Percentiles rank a stretch among this genome's conserved stretches.
phyloP scores from a whole-genome alignment of 2,113 vertebrate species.

The Dissostichus mawsoni region DNA sequence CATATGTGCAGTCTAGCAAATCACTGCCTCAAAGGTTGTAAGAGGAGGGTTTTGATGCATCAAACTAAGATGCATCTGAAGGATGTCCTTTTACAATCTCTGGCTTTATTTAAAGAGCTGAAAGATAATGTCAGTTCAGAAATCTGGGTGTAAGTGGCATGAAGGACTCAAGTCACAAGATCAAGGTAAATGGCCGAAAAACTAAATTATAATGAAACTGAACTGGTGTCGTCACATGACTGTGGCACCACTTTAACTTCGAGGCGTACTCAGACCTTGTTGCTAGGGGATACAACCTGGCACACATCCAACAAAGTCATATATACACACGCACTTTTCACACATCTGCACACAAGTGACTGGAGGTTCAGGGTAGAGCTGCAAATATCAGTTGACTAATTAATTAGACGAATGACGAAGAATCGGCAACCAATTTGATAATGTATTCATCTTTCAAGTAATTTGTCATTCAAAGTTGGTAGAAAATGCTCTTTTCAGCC shows the following conservation, averaged over 20 bases:
- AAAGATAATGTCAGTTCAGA: neutral
- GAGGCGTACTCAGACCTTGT: neutral
- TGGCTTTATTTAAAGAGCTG: conserved; percentile 2
- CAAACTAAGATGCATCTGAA: neutral
- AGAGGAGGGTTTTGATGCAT: neutral
- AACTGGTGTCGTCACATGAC: conserved; percentile 15
- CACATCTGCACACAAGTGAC: neutral
- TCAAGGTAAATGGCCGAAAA: neutral
- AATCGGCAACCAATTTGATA: too few species aligned
- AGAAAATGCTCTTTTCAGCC: too few species aligned
- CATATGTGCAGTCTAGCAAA: conserved; percentile 19
- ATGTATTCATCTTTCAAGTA: too few species aligned
- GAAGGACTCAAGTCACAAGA: conserved; percentile 12
- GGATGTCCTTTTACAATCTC: neutral
- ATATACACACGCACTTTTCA: neutral
- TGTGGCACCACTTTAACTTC: conserved; percentile 14
- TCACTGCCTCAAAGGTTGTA: neutral
- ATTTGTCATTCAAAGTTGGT: too few species aligned
- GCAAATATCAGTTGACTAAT: neutral
- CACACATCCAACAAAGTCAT: conserved; percentile 3
- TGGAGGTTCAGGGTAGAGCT: neutral
- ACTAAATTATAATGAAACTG: neutral
- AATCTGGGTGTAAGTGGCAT: neutral
- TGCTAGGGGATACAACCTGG: conserved; percentile 11
- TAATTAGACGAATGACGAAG: too few species aligned